Evolutionary conservation across 2,797 vertebrate species (phyloP), one percentile per base, ranked within the genome.

Genomic region (Danio albolineatus): DNA sequence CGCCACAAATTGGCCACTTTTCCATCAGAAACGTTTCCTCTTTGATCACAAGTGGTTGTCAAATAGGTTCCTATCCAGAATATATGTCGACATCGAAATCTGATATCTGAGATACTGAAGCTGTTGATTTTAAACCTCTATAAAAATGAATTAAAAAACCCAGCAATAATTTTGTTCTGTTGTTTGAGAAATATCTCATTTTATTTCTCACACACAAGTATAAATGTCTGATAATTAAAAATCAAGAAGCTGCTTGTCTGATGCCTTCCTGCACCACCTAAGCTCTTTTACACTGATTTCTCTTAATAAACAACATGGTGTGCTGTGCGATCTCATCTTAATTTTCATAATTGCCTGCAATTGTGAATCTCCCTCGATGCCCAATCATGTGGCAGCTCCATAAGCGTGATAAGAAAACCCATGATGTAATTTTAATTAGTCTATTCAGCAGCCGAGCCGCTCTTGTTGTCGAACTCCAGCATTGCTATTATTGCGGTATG

Each of bases 351-450:
- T 83, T 82, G 82, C 66, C 51, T 79, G 38, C 13, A 59, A 39
- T 84, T 74, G 62, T 39, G 56, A 77, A 66, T 72, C 36, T 61
- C 19, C 67, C 72, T 54, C 38, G 43, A 73, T 70, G 51, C 64
- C 56, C 46, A 78, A 21, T 4, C 69, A 61, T 5, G 17, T 71
- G 70, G 54, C 77, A 73, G 57, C 66, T 64, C 59, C 36, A 44
- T 8, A 53, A 36, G 74, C 13, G 56, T 71, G 73, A 86, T 80
- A 82, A 53, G 61, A 77, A 71, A 65, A 28, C 53, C 59, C 36
- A 56, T 43, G 59, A 77, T 72, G 21, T 82, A n/a, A 54, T 49
- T 57, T 70, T 85, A 80, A 83, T 82, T 79, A 83, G 19, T 49
- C 73, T 36, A 28, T 81, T 79, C 73, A 59, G 70, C 41, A 12